Evolutionary conservation across 2,797 vertebrate genomes (phyloP).

Genomic region (Pachyuromys duprasi): DNA sequence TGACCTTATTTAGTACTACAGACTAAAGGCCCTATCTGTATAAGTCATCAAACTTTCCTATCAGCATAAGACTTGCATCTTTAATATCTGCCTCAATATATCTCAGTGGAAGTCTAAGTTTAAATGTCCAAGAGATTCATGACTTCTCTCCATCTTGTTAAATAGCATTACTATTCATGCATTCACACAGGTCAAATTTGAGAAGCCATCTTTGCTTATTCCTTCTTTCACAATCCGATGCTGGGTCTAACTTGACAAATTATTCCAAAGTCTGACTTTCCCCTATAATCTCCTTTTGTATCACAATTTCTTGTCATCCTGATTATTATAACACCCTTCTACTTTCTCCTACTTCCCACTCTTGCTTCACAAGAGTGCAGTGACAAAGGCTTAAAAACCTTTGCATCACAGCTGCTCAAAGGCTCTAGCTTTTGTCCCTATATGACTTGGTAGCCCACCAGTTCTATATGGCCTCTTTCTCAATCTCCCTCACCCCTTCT

Average conservation of each 20-base stretch:
- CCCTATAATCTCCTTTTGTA: neutral
- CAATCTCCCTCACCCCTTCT: neutral
- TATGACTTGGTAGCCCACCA: too few species aligned
- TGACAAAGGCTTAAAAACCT: neutral
- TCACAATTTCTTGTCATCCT: neutral
- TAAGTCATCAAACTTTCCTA: neutral
- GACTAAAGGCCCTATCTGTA: neutral
- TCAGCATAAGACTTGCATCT: neutral
- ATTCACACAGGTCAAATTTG: neutral
- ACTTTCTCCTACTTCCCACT: neutral
- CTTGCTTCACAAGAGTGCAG: neutral
- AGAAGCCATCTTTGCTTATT: too few species aligned
- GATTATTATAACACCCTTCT: neutral
- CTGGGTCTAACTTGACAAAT: neutral
- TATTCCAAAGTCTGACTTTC: neutral
- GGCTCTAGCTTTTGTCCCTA: neutral
- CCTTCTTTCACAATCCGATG: neutral
- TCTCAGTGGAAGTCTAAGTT: neutral
- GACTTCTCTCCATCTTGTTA: neutral
- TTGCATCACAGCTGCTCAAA: neutral
- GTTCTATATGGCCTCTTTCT: neutral
- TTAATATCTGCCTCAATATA: neutral
- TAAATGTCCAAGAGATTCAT: neutral
- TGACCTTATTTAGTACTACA: neutral
- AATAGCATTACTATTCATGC: neutral